Evolutionary conservation across 1,140 invertebrate genomes (phyloP).

Genomic region (Paraescarpia echinospica): DNA sequence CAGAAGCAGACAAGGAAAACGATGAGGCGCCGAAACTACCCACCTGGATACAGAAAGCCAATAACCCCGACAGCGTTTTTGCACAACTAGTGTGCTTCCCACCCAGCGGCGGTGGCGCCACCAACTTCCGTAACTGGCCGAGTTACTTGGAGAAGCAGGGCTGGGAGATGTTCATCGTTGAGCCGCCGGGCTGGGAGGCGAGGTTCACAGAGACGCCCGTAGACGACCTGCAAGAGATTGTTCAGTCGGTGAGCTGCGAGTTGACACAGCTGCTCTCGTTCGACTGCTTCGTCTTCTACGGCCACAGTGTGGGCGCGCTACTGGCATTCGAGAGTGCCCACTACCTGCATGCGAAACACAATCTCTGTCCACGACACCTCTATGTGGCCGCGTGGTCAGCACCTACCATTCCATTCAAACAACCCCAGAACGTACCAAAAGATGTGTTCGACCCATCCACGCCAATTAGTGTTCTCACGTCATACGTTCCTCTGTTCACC

Average conservation of each 20-base stretch:
- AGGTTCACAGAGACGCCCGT: not conserved
- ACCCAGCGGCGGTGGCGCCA: not conserved
- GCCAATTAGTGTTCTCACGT: not conserved
- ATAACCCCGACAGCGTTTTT: not conserved
- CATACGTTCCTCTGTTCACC: not conserved
- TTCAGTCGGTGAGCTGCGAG: not conserved
- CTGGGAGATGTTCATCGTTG: not conserved
- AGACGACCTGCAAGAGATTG: not conserved
- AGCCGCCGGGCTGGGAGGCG: not conserved
- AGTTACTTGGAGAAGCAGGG: not conserved
- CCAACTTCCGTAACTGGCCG: not conserved
- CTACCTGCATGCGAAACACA: not conserved
- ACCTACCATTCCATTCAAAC: not conserved
- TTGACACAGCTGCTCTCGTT: not conserved
- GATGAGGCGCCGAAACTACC: not conserved
- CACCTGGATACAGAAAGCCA: not conserved
- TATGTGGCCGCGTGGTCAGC: not conserved
- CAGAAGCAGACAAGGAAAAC: not conserved
- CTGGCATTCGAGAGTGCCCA: not conserved
- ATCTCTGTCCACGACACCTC: not conserved
- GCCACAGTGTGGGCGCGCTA: not conserved
- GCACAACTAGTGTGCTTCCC: not conserved
- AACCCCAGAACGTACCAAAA: not conserved
- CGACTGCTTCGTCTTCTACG: not conserved
- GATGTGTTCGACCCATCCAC: not conserved